Conservation (phyloP, 2,797 vertebrate species). For the Pteronotus mesoamericanus region DNA sequence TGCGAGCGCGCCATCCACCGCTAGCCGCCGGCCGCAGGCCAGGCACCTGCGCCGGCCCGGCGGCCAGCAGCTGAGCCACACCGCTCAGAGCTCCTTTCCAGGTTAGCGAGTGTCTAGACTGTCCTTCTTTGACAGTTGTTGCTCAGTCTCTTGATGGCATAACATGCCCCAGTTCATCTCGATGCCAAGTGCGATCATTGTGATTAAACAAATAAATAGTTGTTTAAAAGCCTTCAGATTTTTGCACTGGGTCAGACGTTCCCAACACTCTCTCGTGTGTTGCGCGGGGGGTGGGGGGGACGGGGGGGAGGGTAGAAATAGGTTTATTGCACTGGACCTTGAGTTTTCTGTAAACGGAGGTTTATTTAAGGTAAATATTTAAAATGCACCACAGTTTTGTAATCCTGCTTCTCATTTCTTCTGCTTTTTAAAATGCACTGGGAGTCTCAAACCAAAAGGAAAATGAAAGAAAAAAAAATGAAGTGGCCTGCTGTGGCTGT, state of each 20-base stretch:
- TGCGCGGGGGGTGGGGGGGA: too few relatives aligned
- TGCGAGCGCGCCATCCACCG: too few relatives aligned
- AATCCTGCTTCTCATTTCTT: conserved; percentile 26
- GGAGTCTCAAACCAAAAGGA: background rate
- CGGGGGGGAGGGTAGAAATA: background rate
- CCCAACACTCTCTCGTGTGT: background rate
- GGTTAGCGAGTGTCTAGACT: background rate
- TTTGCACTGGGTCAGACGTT: background rate
- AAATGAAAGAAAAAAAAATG: background rate
- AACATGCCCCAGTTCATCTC: background rate
- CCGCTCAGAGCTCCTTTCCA: background rate
- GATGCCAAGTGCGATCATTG: background rate
- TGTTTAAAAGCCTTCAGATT: background rate
- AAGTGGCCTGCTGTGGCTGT: conserved; percentile 6
- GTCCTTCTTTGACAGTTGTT: background rate
- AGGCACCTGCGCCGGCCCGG: too few relatives aligned
- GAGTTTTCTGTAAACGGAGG: background rate
- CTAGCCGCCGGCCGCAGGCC: too few relatives aligned
- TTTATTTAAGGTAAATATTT: background rate
- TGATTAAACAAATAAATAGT: background rate
- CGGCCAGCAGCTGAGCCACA: background rate
- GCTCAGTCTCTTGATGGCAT: background rate
- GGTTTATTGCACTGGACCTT: background rate
- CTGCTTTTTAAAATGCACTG: background rate
- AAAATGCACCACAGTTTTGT: background rate